These are phyloP conservation scores for Nematopogon swammerdamellus DNA, from an alignment of 2,888 invertebrate species.

Conservation along the genomic window DNA sequence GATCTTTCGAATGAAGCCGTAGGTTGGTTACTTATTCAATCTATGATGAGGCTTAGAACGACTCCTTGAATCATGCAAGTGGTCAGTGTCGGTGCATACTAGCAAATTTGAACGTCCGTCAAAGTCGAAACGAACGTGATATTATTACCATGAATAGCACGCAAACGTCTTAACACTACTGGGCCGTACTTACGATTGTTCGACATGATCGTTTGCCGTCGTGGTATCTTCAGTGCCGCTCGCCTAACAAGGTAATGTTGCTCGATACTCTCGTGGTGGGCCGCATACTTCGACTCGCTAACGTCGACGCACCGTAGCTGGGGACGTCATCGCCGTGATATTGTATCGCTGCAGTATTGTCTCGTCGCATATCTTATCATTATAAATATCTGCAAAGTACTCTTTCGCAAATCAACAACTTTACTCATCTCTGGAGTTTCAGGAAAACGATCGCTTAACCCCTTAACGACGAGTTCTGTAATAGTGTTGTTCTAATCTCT, in stretches of 20 bases:
- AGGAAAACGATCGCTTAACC: too few relatives aligned
- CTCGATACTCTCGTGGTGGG: background rate
- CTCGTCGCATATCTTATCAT: background rate
- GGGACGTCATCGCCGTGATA: background rate
- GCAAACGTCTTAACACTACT: constrained; percentile 4
- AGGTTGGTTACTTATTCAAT: too few relatives aligned
- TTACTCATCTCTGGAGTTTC: too few relatives aligned
- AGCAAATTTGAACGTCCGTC: background rate
- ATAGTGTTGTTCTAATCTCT: too few relatives aligned
- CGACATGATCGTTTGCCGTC: background rate
- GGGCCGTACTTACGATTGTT: constrained; percentile 35
- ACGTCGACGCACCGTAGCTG: background rate
- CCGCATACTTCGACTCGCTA: background rate
- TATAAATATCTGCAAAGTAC: background rate
- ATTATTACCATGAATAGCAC: background rate
- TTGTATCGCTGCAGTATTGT: background rate
- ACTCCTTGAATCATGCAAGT: background rate
- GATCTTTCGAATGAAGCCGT: too few relatives aligned
- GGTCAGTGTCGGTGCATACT: background rate
- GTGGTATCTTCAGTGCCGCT: background rate
- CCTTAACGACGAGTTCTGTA: too few relatives aligned
- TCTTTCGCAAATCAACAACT: background rate
- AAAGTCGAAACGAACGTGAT: background rate
- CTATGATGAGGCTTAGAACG: too few relatives aligned
- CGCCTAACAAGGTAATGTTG: background rate